Base-by-base conservation (phyloP, 1,140 invertebrate species). In the Penaeus vannamei region DNA sequence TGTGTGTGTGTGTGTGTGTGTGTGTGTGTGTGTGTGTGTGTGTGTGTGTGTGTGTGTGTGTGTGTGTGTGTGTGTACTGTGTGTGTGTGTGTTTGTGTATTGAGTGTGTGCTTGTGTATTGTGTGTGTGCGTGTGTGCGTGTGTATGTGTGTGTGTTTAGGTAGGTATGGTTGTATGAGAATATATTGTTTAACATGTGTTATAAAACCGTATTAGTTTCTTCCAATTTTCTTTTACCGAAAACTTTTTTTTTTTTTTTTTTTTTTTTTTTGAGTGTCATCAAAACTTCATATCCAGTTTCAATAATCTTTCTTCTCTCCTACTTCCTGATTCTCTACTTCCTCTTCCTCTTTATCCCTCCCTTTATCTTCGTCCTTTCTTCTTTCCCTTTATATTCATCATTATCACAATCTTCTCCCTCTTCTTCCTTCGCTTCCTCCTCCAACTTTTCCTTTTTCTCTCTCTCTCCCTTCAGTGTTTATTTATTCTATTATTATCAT, bases 11-110 rank as follows among this genome's bases (percentile, higher is more conserved):
- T 2, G 36, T 36, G 36, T 36, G 36, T 36, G 36, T 36, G 36
- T 36, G 36, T 36, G 36, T 36, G 36, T 36, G 36, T 36, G 36
- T 36, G 36, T 36, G 36, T 1, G 36, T 36, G 36, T 36, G 36
- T 36, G 36, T 36, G 36, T 36, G 36, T 36, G 5, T 32, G 36
- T 66, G 42, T 26, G 29, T 86, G 72, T 86, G 85, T 85, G 84
- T 59, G 81, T 83, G 53, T 83, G 81, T 83, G 81, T 83, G 83
- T 84, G 83, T 84, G 83, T 77, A 42, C 32, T 77, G 66, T 60
- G 66, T 77, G 66, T 86, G 66, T 61, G 53, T 61, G 66, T 86
- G 61, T 77, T 23, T 77, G 61, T 86, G 69, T 77, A 26, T 86
- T 60, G 64, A 46, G 83, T 84, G 83, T 84, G 83, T 69, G 64